Evolutionary conservation across 2,888 invertebrate species (phyloP).

Genomic region (Leptinotarsa rubiginosa): DNA sequence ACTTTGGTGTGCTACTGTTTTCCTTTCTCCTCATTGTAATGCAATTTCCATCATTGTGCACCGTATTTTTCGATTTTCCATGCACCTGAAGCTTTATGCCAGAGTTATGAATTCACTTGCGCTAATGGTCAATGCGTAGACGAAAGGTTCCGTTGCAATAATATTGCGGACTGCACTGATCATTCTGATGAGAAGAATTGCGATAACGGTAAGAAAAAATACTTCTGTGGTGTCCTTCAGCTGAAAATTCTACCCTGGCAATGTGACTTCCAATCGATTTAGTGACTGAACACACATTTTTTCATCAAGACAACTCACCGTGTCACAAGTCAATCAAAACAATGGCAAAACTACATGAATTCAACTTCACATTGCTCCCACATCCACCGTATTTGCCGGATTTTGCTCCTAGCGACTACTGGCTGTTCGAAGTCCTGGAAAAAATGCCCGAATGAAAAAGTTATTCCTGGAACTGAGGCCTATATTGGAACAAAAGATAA

Average conservation of each 20-base stretch:
- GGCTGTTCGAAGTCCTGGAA: too few relatives aligned
- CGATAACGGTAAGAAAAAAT: constrained; percentile 64
- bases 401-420: too few relatives aligned
- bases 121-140: constrained; percentile 69
- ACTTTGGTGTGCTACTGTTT: not conserved
- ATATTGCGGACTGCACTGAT: constrained; percentile 65
- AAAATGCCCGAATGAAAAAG: too few relatives aligned
- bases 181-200: constrained; percentile 71
- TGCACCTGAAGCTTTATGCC: constrained; percentile 50
- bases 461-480: too few relatives aligned
- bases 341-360: too few relatives aligned
- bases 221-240: not conserved
- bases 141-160: constrained; percentile 63
- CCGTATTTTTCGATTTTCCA: constrained; percentile 42
- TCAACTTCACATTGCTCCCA: too few relatives aligned
- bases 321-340: too few relatives aligned
- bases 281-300: not conserved
- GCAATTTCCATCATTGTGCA: not conserved
- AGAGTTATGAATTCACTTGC: constrained; percentile 66
- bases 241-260: not conserved
- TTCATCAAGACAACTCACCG: too few relatives aligned
- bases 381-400: too few relatives aligned
- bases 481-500: too few relatives aligned
- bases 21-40: not conserved
- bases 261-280: not conserved